Evolutionary conservation across 1,140 invertebrate genomes (phyloP), one percentile per base, ranked within the genome.

Genomic region (Leptopilina boulardi): DNA sequence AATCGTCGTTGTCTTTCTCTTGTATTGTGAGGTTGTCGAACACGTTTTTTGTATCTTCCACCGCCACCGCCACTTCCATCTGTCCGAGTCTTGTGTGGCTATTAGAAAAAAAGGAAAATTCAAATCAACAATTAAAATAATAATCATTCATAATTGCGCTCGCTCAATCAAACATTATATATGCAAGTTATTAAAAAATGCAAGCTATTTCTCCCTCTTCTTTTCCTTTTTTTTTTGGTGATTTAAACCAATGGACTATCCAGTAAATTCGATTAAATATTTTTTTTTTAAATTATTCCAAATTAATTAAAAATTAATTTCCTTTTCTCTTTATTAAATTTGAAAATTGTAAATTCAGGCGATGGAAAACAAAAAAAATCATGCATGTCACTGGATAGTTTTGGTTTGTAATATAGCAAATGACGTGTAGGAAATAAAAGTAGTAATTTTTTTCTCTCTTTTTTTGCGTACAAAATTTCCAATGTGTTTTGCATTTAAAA

Each of bases 21-120:
- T 0, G 97, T 98, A 80, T 96, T 97, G 85, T 96, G 95, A 30
- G 96, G 96, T 78, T 96, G 95, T 41, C 97, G 93, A 6, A 97
- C 95, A 71, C 95, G 92, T 86, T 96, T 96, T 89, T 96, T 96
- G 84, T 96, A 94, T 70, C 96, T 92, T 76, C 93, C 92, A 34
- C 93, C 93, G 54, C 93, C 92, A 6, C 89, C 82, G 19, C 92
- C 91, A 54, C 71, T 73, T 41, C 92, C 92, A 83, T 93, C 92
- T 72, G 91, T 91, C 80, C 92, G 91, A 79, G 93, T 93, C 84
- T 93, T 91, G 83, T 94, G 93, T 41, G 93, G 94, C 93, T 93
- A 85, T 80, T 34, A 78, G 79, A 47, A 78, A 79, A 73, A 15
- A 77, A 75, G n/a, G n/a, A 70, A 66, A 66, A 3, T 51, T 30